These are phyloP conservation scores for Ophion slaviceki DNA, from an alignment of 2,888 invertebrate species.

Conservation along the genomic window DNA sequence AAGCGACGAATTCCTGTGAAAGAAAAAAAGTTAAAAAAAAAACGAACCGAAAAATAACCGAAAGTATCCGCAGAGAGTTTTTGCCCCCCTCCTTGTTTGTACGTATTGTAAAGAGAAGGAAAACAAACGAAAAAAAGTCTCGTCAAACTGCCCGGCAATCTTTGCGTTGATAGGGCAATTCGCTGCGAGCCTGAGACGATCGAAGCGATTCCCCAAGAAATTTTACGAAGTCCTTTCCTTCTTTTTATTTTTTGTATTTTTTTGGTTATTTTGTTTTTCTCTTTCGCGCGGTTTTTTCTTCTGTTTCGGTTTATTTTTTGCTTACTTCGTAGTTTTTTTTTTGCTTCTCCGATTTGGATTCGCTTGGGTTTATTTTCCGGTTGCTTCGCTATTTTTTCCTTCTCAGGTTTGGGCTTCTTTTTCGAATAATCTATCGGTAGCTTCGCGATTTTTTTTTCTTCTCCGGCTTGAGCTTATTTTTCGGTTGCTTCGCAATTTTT, in stretches of 20 bases:
- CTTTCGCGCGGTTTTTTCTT: neutral
- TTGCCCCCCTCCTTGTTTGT: neutral
- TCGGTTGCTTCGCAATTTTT: too few relatives aligned
- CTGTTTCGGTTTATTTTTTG: neutral
- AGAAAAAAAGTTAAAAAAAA: constrained; percentile 5
- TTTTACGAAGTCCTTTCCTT: neutral
- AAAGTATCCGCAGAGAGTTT: neutral
- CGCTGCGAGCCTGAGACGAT: too few relatives aligned
- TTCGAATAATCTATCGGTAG: too few relatives aligned
- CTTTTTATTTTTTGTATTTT: neutral
- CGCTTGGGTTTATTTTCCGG: too few relatives aligned
- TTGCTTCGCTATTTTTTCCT: constrained; percentile 4
- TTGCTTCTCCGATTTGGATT: neutral
- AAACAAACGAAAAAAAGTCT: too few relatives aligned
- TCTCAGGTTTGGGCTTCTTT: too few relatives aligned
- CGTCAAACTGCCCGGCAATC: too few relatives aligned
- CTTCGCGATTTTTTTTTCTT: too few relatives aligned
- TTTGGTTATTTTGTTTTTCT: neutral
- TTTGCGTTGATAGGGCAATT: too few relatives aligned
- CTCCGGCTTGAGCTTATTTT: too few relatives aligned
- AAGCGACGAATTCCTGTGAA: constrained; percentile 28
- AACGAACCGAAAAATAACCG: neutral
- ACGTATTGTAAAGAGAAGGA: too few relatives aligned
- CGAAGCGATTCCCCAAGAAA: neutral
- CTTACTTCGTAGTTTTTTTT: neutral